Evolutionary conservation across 2,888 invertebrate species (phyloP), one percentile per base, ranked within the genome.

Genomic region (Poecilobothrus nobilitatus): DNA sequence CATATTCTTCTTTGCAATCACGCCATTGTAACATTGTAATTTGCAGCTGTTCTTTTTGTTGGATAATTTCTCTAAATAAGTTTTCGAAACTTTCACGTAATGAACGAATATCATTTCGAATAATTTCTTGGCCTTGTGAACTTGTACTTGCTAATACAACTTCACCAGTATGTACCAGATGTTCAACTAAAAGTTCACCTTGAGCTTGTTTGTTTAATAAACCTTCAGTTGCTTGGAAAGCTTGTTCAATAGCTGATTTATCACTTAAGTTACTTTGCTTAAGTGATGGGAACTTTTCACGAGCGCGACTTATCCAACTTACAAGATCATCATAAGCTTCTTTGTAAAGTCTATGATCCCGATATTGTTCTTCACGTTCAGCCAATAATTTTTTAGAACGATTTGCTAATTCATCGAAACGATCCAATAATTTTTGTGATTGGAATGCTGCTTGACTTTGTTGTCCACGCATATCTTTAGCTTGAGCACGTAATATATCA

Each of bases 1-100:
- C 95, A 77, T 92, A 94, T 80, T 95, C 95, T 77, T 95, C 95
- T 80, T 95, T 95, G 82, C 92, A 95, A 71, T 94, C 91, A 68
- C 93, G 87, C 92, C 94, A 93, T 76, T 94, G 91, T 68, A 86
- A 85, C 70, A 94, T 87, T 4, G 91, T 92, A 3, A 87, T 86
- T 82, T 94, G 94, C 22, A 95, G 80, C 78, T 92, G 90, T 73
- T 89, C 89, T 77, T 94, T 93, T 78, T 94, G 93, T 75, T 91
- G 87, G 76, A 89, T 88, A 53, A 95, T 89, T 77, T 95, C 94
- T 80, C 89, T 90, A 80, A 95, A 95, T 8, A 95, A 83, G 72
- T 87, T 86, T 75, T 92, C 90, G 75, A 95, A 95, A 74, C 90
- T 92, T 80, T 94, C 92, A 72, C 90, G 89, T 20, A 94, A 81